Evolutionary conservation across 1,140 invertebrate species (phyloP).

Genomic region (Steinernema feltiae): DNA sequence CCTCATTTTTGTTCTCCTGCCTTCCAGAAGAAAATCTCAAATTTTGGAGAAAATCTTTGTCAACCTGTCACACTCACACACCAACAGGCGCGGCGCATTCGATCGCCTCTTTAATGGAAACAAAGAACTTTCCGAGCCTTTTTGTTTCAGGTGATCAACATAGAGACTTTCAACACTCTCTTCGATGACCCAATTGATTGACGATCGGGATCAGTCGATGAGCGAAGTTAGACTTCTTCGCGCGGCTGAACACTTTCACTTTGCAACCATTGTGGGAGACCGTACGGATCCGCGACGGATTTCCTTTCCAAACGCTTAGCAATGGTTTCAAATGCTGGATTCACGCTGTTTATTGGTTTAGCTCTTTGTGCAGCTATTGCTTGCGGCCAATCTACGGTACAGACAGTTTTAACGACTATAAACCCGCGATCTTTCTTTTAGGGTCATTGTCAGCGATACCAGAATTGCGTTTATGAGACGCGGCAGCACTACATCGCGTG

Average conservation of each 20-base stretch:
- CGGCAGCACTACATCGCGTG: background rate
- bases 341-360: background rate
- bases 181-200: constrained; percentile 9
- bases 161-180: background rate
- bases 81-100: background rate
- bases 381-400: background rate
- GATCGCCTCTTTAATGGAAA: background rate
- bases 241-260: background rate
- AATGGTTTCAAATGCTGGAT: background rate
- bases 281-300: background rate
- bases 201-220: background rate
- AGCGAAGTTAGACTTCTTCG: background rate
- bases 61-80: too few relatives aligned
- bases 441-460: constrained; percentile 3
- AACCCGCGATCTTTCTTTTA: background rate
- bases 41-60: too few relatives aligned
- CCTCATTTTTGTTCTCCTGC: too few relatives aligned
- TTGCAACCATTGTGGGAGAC: background rate
- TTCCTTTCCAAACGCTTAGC: background rate
- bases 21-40: too few relatives aligned
- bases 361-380: background rate
- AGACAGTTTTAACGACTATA: background rate
- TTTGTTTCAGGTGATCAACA: constrained; percentile 11
- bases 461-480: background rate
- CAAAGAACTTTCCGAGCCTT: background rate